Conservation (phyloP, 2,113 vertebrate species). For the Lonchura striata region DNA sequence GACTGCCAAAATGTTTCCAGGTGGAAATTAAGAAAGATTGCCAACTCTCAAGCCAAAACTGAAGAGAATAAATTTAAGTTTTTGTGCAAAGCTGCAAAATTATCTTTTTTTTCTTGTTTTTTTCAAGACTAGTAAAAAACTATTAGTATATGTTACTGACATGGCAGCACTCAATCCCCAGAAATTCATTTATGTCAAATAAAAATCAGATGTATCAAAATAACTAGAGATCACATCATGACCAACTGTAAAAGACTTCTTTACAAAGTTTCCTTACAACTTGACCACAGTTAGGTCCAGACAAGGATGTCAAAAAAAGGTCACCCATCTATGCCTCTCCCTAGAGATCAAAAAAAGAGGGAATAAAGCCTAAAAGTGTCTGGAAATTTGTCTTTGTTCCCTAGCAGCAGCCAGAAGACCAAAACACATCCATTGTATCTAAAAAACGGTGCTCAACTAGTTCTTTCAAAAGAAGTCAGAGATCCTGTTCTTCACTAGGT, state of each 20-base stretch:
- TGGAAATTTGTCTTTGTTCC: neutral
- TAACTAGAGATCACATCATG: neutral
- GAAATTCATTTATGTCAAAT: neutral
- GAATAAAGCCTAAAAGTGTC: neutral
- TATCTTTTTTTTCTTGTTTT: neutral
- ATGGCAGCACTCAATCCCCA: neutral
- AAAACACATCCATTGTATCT: neutral
- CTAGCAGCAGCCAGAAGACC: neutral
- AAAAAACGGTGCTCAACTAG: neutral
- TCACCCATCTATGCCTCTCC: neutral
- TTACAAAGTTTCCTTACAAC: neutral
- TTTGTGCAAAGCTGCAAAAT: neutral
- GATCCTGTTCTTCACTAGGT: neutral
- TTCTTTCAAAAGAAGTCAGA: neutral
- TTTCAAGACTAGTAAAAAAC: neutral
- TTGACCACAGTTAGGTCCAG: neutral
- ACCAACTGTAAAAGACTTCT: neutral
- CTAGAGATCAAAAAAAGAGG: neutral
- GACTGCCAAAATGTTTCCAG: conserved; percentile 42
- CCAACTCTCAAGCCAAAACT: neutral
- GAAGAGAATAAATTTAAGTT: neutral
- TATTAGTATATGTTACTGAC: neutral
- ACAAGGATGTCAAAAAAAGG: neutral
- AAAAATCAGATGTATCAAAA: neutral
- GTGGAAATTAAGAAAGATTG: conserved; percentile 15